A percentile compares a stretch with the other conserved stretches of the same genome.
Evolutionary conservation across 2,888 invertebrate species (phyloP).

Genomic region (Caenorhabditis sinica): DNA sequence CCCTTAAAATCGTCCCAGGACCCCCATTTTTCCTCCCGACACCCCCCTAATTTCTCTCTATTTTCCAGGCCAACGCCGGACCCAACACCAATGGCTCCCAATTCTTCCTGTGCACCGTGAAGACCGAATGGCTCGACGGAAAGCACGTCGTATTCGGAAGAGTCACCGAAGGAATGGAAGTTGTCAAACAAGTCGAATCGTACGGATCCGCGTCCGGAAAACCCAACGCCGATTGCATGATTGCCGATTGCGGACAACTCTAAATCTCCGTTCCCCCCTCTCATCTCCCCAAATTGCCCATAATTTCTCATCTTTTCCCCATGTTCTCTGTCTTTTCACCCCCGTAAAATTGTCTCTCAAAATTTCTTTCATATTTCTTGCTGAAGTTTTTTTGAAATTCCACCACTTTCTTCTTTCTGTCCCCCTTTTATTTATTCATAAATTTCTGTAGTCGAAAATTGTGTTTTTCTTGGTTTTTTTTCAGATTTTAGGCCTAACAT

Average conservation of each 20-base stretch:
- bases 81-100: conserved; percentile 82
- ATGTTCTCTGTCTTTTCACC: no score
- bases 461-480: no score
- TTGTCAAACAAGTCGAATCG: conserved; percentile 80
- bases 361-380: no score
- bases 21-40: neutral
- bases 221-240: conserved; percentile 88
- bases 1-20: no score
- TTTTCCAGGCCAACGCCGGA: conserved; percentile 76
- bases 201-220: conserved; percentile 78
- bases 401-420: no score
- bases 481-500: no score
- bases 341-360: no score
- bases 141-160: conserved; percentile 79
- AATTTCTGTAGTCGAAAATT: no score
- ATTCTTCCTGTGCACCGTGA: conserved; percentile 81
- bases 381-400: no score
- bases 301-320: no score
- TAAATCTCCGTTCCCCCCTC: conserved; percentile 23
- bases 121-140: conserved; percentile 79
- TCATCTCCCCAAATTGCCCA: no score
- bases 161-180: conserved; percentile 75
- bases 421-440: no score
- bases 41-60: neutral
- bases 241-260: conserved; percentile 92